phyloP scores from a whole-genome alignment of 2,797 vertebrate species.

The Halcyon leucocephala region DNA sequence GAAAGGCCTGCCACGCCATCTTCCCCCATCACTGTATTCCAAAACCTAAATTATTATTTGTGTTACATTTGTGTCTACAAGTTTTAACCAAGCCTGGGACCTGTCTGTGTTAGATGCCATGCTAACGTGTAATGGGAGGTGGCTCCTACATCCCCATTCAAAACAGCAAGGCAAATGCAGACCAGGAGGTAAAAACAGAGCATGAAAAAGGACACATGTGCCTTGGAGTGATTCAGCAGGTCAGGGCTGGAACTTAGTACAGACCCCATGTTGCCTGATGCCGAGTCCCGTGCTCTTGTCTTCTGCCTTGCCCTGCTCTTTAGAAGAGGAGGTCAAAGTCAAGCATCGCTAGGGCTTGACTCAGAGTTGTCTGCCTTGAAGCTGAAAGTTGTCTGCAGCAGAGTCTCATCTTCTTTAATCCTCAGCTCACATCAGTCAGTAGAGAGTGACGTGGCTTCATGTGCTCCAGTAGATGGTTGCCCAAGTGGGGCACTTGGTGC shows the following conservation, averaged over 20 bases:
- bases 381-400: background rate
- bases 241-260: background rate
- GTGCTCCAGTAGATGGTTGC: background rate
- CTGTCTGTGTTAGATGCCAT: background rate
- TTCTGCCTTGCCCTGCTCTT: background rate
- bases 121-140: background rate
- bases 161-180: background rate
- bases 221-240: background rate
- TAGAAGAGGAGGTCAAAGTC: background rate
- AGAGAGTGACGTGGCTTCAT: background rate
- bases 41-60: constrained; percentile 52
- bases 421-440: background rate
- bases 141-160: background rate
- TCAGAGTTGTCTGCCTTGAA: background rate
- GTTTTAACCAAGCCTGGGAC: background rate
- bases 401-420: background rate
- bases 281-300: background rate
- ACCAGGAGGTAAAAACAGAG: background rate
- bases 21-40: background rate
- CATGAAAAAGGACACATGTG: background rate
- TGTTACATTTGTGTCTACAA: background rate
- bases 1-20: background rate
- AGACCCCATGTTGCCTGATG: background rate
- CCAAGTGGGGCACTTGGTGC: background rate
- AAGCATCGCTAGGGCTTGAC: background rate